Conservation (phyloP, 1,140 invertebrate genomes). For the Gyrodactylus bullatarudis region DNA sequence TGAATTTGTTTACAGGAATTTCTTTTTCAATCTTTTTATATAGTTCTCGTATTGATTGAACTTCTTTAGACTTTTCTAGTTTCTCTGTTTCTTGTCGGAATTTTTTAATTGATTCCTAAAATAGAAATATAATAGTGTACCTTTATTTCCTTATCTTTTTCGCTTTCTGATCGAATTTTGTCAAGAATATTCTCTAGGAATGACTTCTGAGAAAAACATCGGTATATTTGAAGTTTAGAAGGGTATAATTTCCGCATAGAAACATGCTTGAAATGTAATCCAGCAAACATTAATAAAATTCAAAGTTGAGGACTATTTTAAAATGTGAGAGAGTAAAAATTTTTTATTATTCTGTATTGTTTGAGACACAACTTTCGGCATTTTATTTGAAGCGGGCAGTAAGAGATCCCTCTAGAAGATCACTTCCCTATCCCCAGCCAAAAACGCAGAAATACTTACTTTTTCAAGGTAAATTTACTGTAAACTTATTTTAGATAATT, state of each 20-base stretch:
- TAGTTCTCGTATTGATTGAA: slow-evolving; percentile 45
- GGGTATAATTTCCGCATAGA: not conserved
- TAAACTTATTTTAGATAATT: not conserved
- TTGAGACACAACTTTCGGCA: not conserved
- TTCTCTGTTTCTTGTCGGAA: slow-evolving; percentile 80
- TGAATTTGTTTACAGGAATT: not conserved
- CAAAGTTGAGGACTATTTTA: too few species aligned
- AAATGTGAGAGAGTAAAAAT: too few species aligned
- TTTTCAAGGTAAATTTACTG: not conserved
- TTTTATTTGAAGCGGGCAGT: not conserved
- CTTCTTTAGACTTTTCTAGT: slow-evolving; percentile 75
- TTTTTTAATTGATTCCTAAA: slow-evolving; percentile 68
- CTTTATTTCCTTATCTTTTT: slow-evolving; percentile 10
- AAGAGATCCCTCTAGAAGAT: not conserved
- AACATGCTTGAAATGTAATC: too few species aligned
- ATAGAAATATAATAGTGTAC: too few species aligned
- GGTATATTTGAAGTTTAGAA: not conserved
- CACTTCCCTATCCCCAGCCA: not conserved
- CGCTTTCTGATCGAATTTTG: not conserved
- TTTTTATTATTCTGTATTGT: too few species aligned
- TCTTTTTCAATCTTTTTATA: slow-evolving; percentile 15
- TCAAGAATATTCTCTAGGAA: not conserved
- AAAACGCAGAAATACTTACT: not conserved
- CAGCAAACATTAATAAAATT: too few species aligned
- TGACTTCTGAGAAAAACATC: not conserved